Base-by-base conservation (phyloP, 1,140 invertebrate genomes). In the Gerris buenoi region DNA sequence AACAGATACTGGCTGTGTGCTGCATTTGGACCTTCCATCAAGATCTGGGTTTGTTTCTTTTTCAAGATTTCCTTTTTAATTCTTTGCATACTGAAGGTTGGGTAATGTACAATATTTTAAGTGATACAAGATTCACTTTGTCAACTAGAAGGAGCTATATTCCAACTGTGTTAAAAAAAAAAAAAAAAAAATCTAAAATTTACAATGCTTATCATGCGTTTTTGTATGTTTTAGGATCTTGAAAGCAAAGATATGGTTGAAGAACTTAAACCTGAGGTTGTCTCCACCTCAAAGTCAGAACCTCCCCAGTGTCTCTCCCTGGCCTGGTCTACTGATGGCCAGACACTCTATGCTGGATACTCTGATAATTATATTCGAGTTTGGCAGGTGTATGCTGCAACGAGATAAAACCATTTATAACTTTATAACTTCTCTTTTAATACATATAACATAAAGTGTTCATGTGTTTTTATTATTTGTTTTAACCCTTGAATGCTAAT, bases 1-100 rank as follows among this genome's bases (percentile, higher is more conserved):
- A 99, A 99, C 81, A 88, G 97, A 77, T 99, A 99, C 77, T 99
- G 97, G 97, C 84, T 99, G 18, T 99, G 97, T 81, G 97, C 96
- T 75, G 97, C 97, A n/a, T 98, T 92, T 76, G 97, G 97, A 73
- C 93, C 96, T 66, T 91, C 88, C 72, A 98, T 99, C 77, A 98
- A 97, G 81, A 98, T 99, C 76, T 99, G 97, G 97, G 89, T 83
- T 79, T 75, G 77, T 69, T n/a, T n/a, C 81, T 81, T 83, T 87
- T 27, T 88, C 83, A 22, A 25, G 64, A 1, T 23, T 27, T 25
- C 25, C 25, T 14, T 33, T 57, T 46, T 57, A 13, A 25, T 14
- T 64, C 13, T 64, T 13, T 14, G 13, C 23, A 14, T 14, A 61
- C 13, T 25, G 23, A 14, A 61, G 13, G 13, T 23, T 23, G 10